Evolutionary conservation across 2,888 invertebrate genomes (phyloP).

Genomic region (Antheraea yamamai): DNA sequence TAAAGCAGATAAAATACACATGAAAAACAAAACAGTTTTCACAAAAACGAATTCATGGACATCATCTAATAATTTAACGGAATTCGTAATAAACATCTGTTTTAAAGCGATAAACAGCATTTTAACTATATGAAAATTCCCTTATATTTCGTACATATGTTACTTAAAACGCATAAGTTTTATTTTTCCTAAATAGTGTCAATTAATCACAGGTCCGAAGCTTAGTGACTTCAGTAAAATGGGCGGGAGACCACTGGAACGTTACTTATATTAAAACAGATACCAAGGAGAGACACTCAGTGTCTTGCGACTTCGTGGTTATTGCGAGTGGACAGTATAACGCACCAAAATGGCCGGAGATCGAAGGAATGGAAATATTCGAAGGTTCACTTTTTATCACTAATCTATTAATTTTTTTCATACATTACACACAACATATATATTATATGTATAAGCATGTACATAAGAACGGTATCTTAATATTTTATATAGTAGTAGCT

Average conservation of each 20-base stretch:
- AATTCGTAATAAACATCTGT: too few relatives aligned
- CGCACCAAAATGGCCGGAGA: conserved; percentile 54
- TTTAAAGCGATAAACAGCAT: background rate
- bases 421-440: too few relatives aligned
- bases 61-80: too few relatives aligned
- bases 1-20: too few relatives aligned
- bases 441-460: background rate
- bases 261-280: conserved; percentile 71
- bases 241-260: conserved; percentile 69
- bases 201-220: conserved; percentile 66
- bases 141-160: background rate
- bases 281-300: conserved; percentile 60
- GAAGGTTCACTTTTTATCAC: conserved; percentile 50
- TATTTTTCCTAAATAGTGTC: background rate
- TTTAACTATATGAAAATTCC: background rate
- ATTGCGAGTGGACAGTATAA: conserved; percentile 85
- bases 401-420: conserved; percentile 5
- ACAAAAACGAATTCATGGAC: too few relatives aligned
- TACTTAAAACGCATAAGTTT: background rate
- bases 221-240: conserved; percentile 69
- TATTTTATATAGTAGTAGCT: too few relatives aligned
- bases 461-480: too few relatives aligned
- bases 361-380: conserved; percentile 57
- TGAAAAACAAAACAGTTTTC: too few relatives aligned
- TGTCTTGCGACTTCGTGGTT: conserved; percentile 84